Base-by-base conservation (phyloP, 1,140 invertebrate species). In the Vanessa atalanta region DNA sequence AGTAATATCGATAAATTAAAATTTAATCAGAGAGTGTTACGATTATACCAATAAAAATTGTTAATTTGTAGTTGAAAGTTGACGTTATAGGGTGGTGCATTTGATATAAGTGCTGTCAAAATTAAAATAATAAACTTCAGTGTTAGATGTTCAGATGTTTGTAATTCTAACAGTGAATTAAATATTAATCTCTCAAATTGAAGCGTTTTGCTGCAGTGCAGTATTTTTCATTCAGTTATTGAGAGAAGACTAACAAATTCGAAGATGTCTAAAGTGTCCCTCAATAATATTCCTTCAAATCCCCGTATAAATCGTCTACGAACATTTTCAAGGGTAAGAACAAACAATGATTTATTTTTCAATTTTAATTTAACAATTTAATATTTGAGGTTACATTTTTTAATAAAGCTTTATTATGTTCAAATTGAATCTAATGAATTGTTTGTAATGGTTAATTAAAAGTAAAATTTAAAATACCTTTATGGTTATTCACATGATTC, bases 241-340 rank as follows among this genome's bases (percentile, higher is more conserved):
- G 47, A 47, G 65, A 63, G 15, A 43, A 63, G 65, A 66, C 57
- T 37, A 55, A 70, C 55, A 66, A 47, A 61, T 60, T 60, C 65
- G 74, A 76, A 88, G 74, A 92, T 92, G 90, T 92, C 90, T 77
- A 92, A 91, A 79, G 88, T 88, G 73, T 92, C 90, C 74, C 79
- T 92, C 23, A 91, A 85, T 69, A 92, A 92, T 84, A 85, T 91
- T 55, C 88, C 90, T 68, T 91, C 90, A 63, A 92, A 92, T 73
- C 90, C 90, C 76, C 84, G 90, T 75, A 91, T 92, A 70, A 90
- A 81, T 76, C 88, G 90, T 70, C 77, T 92, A 51, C 85, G 90
- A 80, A 92, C 90, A 47, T 92, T 84, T 87, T 92, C 89, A 23
- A 87, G 90, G 84, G 90, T 92, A 81, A 90, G 90, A 50, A 47